Evolutionary conservation across 2,797 vertebrate species (phyloP).

Genomic region (Chloroceryle inda): DNA sequence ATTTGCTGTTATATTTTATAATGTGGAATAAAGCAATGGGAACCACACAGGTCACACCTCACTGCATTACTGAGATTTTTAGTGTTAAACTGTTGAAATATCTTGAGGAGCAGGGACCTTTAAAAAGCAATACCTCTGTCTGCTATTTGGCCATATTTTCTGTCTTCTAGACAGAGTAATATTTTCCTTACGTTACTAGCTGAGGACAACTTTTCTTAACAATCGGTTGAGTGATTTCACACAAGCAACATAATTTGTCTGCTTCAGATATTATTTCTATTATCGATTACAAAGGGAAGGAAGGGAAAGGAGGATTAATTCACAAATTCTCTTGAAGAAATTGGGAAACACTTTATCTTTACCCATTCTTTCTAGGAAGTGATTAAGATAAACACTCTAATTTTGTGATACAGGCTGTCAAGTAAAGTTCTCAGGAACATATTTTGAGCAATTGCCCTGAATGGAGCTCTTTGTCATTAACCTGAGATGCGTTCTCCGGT

Average conservation of each 20-base stretch:
- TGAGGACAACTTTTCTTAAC: background rate
- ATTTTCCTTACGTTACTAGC: background rate
- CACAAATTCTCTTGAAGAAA: background rate
- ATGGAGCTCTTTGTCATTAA: background rate
- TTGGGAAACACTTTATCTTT: background rate
- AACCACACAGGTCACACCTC: background rate
- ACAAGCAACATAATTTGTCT: background rate
- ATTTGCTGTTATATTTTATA: background rate
- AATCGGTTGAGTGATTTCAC: background rate
- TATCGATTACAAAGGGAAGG: background rate
- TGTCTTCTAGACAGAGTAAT: background rate
- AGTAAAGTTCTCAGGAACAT: background rate
- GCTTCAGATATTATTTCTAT: background rate
- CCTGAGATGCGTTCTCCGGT: fast-evolving
- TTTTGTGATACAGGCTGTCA: slow-evolving; percentile 10
- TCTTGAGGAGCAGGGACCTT: background rate
- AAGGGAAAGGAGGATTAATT: background rate
- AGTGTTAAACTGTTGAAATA: background rate
- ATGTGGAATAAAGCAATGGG: background rate
- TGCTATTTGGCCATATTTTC: background rate
- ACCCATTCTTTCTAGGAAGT: background rate
- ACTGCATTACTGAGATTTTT: background rate
- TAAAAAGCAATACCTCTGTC: background rate
- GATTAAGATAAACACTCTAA: background rate
- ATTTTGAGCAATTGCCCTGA: background rate